phyloP scores from a whole-genome alignment of 1,140 invertebrate genomes.

The Drosophila sp. region DNA sequence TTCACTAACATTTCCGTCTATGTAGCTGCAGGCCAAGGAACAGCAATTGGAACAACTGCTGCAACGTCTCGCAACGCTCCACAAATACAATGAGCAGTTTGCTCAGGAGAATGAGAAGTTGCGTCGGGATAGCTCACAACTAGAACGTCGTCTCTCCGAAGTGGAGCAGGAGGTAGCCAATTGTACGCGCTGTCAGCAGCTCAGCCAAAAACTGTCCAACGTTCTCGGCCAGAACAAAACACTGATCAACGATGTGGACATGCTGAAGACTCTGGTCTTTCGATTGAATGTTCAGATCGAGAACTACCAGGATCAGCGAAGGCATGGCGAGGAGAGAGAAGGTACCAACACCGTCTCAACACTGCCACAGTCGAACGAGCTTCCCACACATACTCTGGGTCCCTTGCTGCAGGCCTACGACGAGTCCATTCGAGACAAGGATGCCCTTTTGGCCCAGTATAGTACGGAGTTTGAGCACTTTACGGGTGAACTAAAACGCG shows the following conservation, averaged over 20 bases:
- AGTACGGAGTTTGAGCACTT: conserved; percentile 86
- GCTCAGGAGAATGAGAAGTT: conserved; percentile 74
- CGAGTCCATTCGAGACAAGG: conserved; percentile 87
- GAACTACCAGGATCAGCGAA: conserved; percentile 86
- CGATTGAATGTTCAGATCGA: conserved; percentile 88
- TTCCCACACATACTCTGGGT: conserved; percentile 83
- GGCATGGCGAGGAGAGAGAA: conserved; percentile 31
- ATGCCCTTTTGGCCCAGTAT: conserved; percentile 86
- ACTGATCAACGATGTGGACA: conserved; percentile 85
- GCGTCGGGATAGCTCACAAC: conserved; percentile 38
- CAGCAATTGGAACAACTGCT: conserved; percentile 79
- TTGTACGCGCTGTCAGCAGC: conserved; percentile 80
- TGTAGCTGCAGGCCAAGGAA: conserved; percentile 78
- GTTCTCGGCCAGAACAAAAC: conserved; percentile 84
- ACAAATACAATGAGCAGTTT: conserved; percentile 79
- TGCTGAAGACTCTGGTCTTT: conserved; percentile 88
- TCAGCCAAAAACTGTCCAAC: conserved; percentile 72
- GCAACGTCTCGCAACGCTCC: conserved; percentile 66
- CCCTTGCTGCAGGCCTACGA: conserved; percentile 88
- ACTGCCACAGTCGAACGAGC: conserved; percentile 25
- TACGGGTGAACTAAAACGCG: conserved; percentile 85
- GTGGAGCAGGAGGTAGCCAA: conserved; percentile 50
- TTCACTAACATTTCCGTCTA: too few species aligned
- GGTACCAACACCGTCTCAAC: conserved; percentile 20
- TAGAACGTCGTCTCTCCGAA: conserved; percentile 56